These are phyloP conservation scores for Phymanthus crucifer DNA, from an alignment of 92 coral and sea anemone species.

Conservation along the genomic window DNA sequence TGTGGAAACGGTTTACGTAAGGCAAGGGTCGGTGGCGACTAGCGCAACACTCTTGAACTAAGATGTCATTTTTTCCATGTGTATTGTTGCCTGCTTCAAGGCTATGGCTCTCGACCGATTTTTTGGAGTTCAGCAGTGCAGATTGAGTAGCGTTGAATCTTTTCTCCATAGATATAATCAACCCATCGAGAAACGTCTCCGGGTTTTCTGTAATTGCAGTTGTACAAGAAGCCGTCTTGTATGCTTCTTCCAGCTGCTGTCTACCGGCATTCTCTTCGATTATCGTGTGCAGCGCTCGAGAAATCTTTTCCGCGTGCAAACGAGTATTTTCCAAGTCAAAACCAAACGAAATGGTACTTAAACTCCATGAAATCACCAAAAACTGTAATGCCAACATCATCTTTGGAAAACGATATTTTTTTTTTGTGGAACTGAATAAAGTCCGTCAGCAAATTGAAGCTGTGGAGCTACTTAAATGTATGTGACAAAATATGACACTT, in stretches of 20 bases:
- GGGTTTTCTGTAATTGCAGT: background rate
- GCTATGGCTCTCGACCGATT: background rate
- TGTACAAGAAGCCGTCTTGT: background rate
- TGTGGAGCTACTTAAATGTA: background rate
- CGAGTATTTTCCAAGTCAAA: background rate
- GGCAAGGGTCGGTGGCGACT: background rate
- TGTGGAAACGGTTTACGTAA: slow-evolving; percentile 16
- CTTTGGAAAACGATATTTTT: background rate
- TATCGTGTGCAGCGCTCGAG: background rate
- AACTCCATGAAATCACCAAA: background rate
- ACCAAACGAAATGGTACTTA: background rate
- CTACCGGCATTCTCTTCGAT: slow-evolving; percentile 3
- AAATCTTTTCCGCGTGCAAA: background rate
- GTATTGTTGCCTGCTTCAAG: background rate
- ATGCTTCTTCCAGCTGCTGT: slow-evolving; percentile 11
- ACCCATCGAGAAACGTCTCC: background rate
- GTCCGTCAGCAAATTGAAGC: background rate
- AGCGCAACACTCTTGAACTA: slow-evolving; percentile 4
- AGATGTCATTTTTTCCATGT: background rate
- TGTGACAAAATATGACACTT: background rate
- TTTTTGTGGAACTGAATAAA: background rate
- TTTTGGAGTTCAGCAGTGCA: slow-evolving; percentile 6
- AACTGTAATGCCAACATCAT: background rate
- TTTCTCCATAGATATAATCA: background rate
- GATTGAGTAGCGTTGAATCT: slow-evolving; percentile 2